These are phyloP conservation scores for Narcine bancroftii DNA, from an alignment of 2,113 vertebrate species.

Conservation along the genomic window DNA sequence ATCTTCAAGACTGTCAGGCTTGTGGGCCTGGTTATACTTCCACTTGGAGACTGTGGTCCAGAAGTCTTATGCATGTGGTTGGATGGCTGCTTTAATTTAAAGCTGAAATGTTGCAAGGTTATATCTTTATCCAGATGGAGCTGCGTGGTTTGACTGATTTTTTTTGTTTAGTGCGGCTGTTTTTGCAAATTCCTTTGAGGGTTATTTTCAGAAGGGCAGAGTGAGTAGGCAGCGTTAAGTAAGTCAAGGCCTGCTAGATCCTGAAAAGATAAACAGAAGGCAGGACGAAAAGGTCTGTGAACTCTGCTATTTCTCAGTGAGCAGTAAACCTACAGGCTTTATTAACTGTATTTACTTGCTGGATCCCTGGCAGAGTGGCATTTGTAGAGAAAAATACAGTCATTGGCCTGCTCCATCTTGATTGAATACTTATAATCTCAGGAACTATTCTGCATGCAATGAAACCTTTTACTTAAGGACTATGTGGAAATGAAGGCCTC, in stretches of 20 bases:
- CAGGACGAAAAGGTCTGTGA: not conserved
- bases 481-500: not conserved
- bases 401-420: conserved; percentile 23
- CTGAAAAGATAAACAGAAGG: not conserved
- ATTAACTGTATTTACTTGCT: not conserved
- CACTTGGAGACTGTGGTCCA: not conserved
- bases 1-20: not conserved
- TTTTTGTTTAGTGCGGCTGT: not conserved
- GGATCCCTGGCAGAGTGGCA: not conserved
- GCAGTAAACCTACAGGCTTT: not conserved
- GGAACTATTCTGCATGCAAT: not conserved
- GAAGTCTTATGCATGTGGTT: not conserved
- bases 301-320: not conserved
- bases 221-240: not conserved
- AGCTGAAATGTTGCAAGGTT: not conserved
- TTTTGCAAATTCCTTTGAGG: not conserved
- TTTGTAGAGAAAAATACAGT: not conserved
- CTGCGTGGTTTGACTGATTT: not conserved
- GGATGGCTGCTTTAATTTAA: not conserved
- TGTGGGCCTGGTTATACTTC: not conserved
- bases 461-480: not conserved
- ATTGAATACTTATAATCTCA: not conserved
- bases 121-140: not conserved
- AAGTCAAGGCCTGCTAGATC: not conserved
- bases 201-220: not conserved